Conservation (phyloP, 1,140 invertebrate species). For the Limonius californicus region DNA sequence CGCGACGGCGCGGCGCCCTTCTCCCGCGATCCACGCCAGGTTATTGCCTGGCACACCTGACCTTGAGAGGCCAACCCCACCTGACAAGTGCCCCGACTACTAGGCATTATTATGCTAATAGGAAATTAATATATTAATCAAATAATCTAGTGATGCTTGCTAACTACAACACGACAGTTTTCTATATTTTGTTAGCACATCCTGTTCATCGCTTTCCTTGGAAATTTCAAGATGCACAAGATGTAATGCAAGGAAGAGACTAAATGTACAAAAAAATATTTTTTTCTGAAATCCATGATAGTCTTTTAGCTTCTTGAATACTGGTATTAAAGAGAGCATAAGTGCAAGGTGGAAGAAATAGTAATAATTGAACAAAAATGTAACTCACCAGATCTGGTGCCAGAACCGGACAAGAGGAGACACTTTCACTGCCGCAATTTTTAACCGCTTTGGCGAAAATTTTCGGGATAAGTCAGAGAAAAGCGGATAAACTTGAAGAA, state of each 20-base stretch:
- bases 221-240: too few species aligned
- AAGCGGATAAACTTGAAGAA: neutral
- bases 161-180: too few species aligned
- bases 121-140: neutral
- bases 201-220: too few species aligned
- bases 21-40: constrained; percentile 19
- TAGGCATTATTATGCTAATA: neutral
- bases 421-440: constrained; percentile 11
- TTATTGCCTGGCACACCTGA: constrained; percentile 30
- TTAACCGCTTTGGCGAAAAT: neutral
- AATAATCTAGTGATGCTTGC: neutral
- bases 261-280: too few species aligned
- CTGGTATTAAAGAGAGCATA: too few species aligned
- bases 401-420: neutral
- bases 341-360: too few species aligned
- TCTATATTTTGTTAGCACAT: too few species aligned
- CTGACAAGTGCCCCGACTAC: constrained; percentile 4
- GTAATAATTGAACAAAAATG: too few species aligned
- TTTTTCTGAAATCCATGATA: too few species aligned
- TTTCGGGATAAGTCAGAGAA: neutral
- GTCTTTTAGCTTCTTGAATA: too few species aligned
- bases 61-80: constrained; percentile 34
- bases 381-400: neutral
- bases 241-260: too few species aligned
- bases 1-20: constrained; percentile 15